These are phyloP conservation scores for Barypeithes pellucidus DNA, from an alignment of 2,888 invertebrate genomes.

Conservation along the genomic window DNA sequence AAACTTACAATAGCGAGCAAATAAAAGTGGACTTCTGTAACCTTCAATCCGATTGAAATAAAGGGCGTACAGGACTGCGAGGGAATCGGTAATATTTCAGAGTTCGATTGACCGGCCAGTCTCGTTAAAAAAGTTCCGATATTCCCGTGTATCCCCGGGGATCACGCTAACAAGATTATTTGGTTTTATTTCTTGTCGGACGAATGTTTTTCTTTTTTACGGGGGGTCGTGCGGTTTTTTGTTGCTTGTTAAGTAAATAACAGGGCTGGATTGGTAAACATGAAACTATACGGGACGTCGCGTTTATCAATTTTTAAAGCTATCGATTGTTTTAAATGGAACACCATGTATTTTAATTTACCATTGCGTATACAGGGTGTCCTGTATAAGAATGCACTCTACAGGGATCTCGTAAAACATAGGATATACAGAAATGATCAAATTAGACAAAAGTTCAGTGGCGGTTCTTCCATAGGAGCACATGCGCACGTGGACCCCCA, in stretches of 20 bases:
- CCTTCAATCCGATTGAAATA: constrained; percentile 41
- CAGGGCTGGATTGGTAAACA: not conserved
- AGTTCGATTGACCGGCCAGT: constrained; percentile 46
- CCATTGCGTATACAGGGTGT: too few relatives aligned
- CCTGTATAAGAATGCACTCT: too few relatives aligned
- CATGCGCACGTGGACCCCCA: too few relatives aligned
- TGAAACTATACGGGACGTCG: too few relatives aligned
- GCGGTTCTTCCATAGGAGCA: too few relatives aligned
- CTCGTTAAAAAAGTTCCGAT: constrained; percentile 49
- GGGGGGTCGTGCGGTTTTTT: constrained; percentile 20
- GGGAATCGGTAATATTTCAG: constrained; percentile 47
- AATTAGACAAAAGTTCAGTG: too few relatives aligned
- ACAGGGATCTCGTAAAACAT: too few relatives aligned
- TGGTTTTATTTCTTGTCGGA: constrained; percentile 78
- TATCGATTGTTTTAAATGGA: too few relatives aligned
- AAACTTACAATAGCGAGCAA: not conserved
- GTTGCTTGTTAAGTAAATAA: constrained; percentile 29
- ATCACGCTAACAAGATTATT: constrained; percentile 51
- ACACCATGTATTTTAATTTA: too few relatives aligned
- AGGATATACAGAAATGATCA: too few relatives aligned
- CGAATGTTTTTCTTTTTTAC: constrained; percentile 71
- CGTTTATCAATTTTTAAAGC: too few relatives aligned
- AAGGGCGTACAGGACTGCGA: constrained; percentile 27
- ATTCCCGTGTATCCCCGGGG: constrained; percentile 45
- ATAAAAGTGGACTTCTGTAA: constrained; percentile 5